Evolutionary conservation across 2,888 invertebrate genomes (phyloP), one percentile per base, ranked within the genome.

Genomic region (Arge pagana): DNA sequence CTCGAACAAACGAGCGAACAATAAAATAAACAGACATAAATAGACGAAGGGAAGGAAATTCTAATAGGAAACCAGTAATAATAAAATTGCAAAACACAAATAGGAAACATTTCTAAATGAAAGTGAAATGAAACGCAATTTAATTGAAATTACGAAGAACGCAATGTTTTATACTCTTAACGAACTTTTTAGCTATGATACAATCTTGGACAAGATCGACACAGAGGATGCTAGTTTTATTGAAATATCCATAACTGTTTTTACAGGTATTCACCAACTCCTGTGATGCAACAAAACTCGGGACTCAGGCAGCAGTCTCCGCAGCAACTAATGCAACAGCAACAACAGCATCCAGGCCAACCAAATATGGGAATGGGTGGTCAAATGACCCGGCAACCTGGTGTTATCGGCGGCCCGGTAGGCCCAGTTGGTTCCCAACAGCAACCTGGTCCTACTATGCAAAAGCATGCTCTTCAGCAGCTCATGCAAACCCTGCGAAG

Each of bases 401-500:
- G 72, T n/a, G 72, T 72, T 2, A 66, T 75, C 4, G 76, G 74
- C 8, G 70, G 69, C 39, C 71, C 70, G 2, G 71, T 71, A 3
- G 64, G 73, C 67, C 79, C 79, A 37, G 80, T 79, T 45, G 81
- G 79, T 35, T 80, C 79, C 52, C 67, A 74, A 70, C 57, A 77
- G 69, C 70, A 79, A 52, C 60, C 78, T 21, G 79, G 76, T 53
- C 77, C 80, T 59, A 77, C 78, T 42, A 68, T 77, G 62, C 81
- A 81, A 39, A 83, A 83, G 61, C 84, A 89, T 64, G 90, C 90
- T 55, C 78, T 93, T 50, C 90, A 90, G 65, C 75, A 75, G 49
- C 85, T 97, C 16, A 88, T 96, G 85, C 87, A 89, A 66, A 94
- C 94, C 54, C 82, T 98, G 48, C 87, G 92, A 65, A 92, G 91